Evolutionary conservation across 1,140 invertebrate species (phyloP).

Genomic region (Acarapis woodi): DNA sequence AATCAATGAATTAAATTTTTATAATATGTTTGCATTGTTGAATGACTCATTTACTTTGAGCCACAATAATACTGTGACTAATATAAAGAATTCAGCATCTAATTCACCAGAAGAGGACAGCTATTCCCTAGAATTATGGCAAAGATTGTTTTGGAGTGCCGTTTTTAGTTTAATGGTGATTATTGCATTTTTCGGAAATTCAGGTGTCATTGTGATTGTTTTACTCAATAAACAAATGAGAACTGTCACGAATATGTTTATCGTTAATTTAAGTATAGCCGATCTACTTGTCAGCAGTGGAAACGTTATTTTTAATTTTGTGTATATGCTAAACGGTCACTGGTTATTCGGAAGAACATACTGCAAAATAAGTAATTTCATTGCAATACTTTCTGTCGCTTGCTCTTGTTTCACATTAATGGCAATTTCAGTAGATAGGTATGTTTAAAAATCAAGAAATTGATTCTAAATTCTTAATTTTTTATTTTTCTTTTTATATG

Average conservation of each 20-base stretch:
- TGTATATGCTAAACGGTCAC: conserved; percentile 23
- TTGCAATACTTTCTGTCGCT: conserved; percentile 54
- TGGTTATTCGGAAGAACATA: conserved; percentile 61
- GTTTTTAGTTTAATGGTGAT: conserved; percentile 28
- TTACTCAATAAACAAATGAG: conserved; percentile 32
- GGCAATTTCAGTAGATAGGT: conserved; percentile 88
- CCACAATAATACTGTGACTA: too few relatives aligned
- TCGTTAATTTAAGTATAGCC: conserved; percentile 17
- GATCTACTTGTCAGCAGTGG: conserved; percentile 19
- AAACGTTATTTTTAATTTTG: conserved; percentile 22
- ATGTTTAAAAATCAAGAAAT: too few relatives aligned
- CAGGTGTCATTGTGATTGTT: conserved; percentile 65
- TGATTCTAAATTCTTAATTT: too few relatives aligned
- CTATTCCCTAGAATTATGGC: too few relatives aligned
- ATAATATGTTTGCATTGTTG: too few relatives aligned
- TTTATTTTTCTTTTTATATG: too few relatives aligned
- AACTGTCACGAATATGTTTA: conserved; percentile 17
- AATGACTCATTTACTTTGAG: too few relatives aligned
- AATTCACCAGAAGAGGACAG: too few relatives aligned
- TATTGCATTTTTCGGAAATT: conserved; percentile 45
- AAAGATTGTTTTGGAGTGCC: conserved; percentile 11
- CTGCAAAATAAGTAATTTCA: conserved; percentile 62
- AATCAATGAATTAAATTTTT: too few relatives aligned
- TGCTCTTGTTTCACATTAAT: conserved; percentile 69
- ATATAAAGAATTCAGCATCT: too few relatives aligned